Evolutionary conservation across 1,140 invertebrate genomes (phyloP).

Genomic region (Brachionus plicatilis): DNA sequence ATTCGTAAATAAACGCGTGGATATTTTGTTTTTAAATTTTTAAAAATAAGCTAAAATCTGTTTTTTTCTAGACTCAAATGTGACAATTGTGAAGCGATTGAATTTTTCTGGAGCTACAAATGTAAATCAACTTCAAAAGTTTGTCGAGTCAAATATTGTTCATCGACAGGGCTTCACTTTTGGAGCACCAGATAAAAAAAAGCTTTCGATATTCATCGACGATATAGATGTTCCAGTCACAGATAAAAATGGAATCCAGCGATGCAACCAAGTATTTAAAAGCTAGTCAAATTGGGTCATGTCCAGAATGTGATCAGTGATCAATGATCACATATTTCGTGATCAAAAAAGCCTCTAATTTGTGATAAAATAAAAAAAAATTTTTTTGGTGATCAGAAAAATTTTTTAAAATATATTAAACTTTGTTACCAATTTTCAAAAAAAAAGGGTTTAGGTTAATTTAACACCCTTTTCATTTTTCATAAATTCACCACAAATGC

Average conservation of each 20-base stretch:
- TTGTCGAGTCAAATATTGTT: conserved; percentile 53
- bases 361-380: no score
- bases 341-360: no score
- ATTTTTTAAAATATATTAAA: no score
- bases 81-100: conserved; percentile 12
- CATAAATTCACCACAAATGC: no score
- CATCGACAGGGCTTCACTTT: conserved; percentile 56
- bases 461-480: no score
- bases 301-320: no score
- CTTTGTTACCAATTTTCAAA: no score
- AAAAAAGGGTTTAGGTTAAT: no score
- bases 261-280: conserved; percentile 26
- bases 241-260: conserved; percentile 14
- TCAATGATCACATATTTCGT: no score
- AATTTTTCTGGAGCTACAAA: conserved; percentile 50
- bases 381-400: no score
- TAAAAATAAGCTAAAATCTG: neutral
- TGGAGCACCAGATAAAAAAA: conserved; percentile 54
- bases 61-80: conserved; percentile 12
- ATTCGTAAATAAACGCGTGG: neutral
- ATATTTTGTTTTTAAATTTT: neutral
- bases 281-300: no score
- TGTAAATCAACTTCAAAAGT: conserved; percentile 51
- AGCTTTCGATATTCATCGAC: conserved; percentile 54
- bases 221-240: conserved; percentile 50